These are phyloP conservation scores for Drosophila leonis DNA, from an alignment of 2,888 invertebrate genomes.

Conservation along the genomic window DNA sequence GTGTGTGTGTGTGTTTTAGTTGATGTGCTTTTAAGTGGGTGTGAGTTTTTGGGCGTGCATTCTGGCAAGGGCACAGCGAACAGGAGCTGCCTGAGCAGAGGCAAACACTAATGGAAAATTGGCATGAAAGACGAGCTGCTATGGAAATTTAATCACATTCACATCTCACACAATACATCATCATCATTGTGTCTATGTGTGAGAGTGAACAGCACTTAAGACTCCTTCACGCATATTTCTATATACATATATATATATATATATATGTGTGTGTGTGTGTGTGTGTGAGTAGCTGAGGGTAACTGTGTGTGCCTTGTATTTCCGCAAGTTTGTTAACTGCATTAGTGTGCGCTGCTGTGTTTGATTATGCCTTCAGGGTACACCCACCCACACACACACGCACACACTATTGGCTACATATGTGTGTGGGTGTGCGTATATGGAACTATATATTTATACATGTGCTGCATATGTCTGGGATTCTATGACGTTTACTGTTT, in stretches of 20 bases:
- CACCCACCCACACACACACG: slow-evolving; percentile 14
- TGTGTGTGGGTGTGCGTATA: background rate
- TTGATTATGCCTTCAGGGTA: slow-evolving; percentile 76
- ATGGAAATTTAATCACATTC: slow-evolving; percentile 82
- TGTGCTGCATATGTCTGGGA: slow-evolving; percentile 33
- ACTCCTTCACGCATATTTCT: slow-evolving; percentile 58
- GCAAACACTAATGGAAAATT: slow-evolving; percentile 79
- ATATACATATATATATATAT: slow-evolving; percentile 26
- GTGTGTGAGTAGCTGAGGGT: too few species aligned
- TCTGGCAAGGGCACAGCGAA: slow-evolving; percentile 19
- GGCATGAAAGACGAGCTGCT: slow-evolving; percentile 81
- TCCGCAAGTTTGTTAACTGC: slow-evolving; percentile 81
- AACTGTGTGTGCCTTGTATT: slow-evolving; percentile 49
- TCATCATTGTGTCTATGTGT: slow-evolving; percentile 65
- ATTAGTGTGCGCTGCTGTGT: slow-evolving; percentile 76
- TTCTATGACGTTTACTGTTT: slow-evolving; percentile 58
- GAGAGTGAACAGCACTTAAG: slow-evolving; percentile 65
- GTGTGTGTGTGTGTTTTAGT: slow-evolving; percentile 37
- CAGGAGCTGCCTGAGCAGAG: slow-evolving; percentile 28
- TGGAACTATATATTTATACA: background rate
- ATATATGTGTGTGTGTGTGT: slow-evolving; percentile 26
- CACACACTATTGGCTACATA: background rate
- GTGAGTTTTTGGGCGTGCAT: slow-evolving; percentile 20
- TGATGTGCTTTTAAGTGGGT: slow-evolving; percentile 75
- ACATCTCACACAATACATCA: slow-evolving; percentile 81